Evolutionary conservation across 2,888 invertebrate genomes (phyloP), one percentile per base, ranked within the genome.

Genomic region (Ctenicera cuprea): DNA sequence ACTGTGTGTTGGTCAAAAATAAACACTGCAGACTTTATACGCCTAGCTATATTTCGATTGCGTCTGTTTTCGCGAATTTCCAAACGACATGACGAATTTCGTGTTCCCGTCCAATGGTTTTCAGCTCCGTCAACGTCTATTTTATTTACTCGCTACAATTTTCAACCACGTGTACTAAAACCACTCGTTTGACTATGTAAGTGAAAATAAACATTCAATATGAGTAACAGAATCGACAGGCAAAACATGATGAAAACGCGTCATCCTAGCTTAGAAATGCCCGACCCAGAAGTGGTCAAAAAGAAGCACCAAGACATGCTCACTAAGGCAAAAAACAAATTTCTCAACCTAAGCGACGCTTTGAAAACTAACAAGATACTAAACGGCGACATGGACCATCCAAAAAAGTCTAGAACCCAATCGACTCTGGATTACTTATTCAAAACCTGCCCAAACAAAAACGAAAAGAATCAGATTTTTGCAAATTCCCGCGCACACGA

Each of bases 241-340:
- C 59, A 45, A 18, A 76, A 75, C 83, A 85, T 84, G 80, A 88
- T 89, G 86, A 89, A 89, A 73, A 87, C 86, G 54, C 85, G 87
- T 75, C 88, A 88, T 80, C 87, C 89, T 52, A 84, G 84, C 68
- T 75, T 85, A 57, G 85, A 85, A 57, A 89, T 89, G 83, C 87
- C 81, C 22, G 85, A 86, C 64, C 20, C 84, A 82, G 70, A 77
- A 67, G 57, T 45, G 18, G 54, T 86, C 77, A 83, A 88, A 84
- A 86, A 90, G 80, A 86, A 88, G 80, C 83, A 90, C 45, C 89
- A 89, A 79, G 89, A 86, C 73, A 82, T 87, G 77, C 79, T 86
- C 14, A 81, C 84, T 33, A 86, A 84, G 78, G 87, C 86, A 20
- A 81, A 82, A 69, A 83, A 82, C 66, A 85, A 85, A 77, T 79